Evolutionary conservation across 2,113 vertebrate species (phyloP).

Genomic region (Crotalus viridis): DNA sequence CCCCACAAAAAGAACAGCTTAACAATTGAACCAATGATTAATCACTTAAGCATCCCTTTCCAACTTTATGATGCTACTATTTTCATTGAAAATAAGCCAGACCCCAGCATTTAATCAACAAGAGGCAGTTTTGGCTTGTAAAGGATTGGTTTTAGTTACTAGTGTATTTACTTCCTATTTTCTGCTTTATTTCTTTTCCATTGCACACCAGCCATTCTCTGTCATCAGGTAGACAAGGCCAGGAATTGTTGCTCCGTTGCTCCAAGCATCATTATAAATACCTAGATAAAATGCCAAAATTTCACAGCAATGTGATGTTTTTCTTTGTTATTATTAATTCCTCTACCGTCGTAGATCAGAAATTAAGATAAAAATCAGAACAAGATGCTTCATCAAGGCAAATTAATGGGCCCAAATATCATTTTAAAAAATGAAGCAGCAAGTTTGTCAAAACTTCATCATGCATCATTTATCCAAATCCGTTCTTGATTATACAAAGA

Average conservation of each 20-base stretch:
- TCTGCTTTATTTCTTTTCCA: not conserved
- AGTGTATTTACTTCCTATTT: not conserved
- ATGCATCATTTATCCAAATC: not conserved
- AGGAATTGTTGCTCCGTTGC: not conserved
- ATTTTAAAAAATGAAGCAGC: not conserved
- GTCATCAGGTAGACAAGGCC: not conserved
- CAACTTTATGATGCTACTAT: not conserved
- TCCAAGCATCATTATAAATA: not conserved
- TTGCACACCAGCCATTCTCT: not conserved
- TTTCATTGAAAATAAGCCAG: not conserved
- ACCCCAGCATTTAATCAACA: not conserved
- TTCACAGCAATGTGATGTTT: not conserved
- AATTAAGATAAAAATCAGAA: not conserved
- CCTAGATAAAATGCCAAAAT: not conserved
- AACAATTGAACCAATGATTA: not conserved
- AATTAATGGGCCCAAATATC: not conserved
- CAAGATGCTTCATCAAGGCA: not conserved
- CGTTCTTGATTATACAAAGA: not conserved
- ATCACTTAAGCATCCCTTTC: not conserved
- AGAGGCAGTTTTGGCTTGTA: not conserved
- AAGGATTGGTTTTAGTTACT: not conserved
- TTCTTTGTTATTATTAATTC: not conserved
- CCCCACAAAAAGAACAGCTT: not conserved
- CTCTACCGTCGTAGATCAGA: not conserved
- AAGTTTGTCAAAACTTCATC: not conserved